Conservation (phyloP, 2,113 vertebrate genomes). For the Alligator sinensis region DNA sequence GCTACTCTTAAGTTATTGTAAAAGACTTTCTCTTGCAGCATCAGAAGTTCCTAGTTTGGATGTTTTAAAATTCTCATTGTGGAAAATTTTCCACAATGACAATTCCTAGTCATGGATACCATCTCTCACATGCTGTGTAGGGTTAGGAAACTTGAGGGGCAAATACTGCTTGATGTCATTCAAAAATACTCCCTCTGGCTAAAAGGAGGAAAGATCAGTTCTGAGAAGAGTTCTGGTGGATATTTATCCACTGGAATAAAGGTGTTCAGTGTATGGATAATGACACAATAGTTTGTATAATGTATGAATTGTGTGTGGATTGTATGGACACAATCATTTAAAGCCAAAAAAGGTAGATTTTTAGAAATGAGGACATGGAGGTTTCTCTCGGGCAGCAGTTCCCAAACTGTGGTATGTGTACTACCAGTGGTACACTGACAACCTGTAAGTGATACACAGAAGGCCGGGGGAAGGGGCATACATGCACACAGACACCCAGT, state of each 20-base stretch:
- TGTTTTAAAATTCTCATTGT: neutral
- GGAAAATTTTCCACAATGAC: neutral
- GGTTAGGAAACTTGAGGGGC: neutral
- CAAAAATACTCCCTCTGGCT: slow-evolving; percentile 20
- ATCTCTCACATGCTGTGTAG: neutral
- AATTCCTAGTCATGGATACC: neutral
- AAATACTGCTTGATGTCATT: slow-evolving; percentile 12
- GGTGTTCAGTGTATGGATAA: neutral
- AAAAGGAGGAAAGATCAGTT: slow-evolving; percentile 9
- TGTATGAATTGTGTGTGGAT: no score
- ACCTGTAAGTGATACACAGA: no score
- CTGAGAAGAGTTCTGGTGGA: slow-evolving; percentile 36
- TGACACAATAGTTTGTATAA: no score
- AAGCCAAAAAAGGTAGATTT: neutral
- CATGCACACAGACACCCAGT: no score
- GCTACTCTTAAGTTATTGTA: neutral
- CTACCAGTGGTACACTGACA: no score
- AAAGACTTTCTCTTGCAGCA: neutral
- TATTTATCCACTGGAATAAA: slow-evolving; percentile 9
- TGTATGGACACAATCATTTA: no score
- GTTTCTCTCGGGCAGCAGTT: neutral
- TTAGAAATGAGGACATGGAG: neutral
- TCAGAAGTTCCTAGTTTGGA: neutral
- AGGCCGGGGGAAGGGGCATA: no score
- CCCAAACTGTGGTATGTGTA: no score